Conservation (phyloP, 2,888 invertebrate species). For the Steinernema scapterisci region DNA sequence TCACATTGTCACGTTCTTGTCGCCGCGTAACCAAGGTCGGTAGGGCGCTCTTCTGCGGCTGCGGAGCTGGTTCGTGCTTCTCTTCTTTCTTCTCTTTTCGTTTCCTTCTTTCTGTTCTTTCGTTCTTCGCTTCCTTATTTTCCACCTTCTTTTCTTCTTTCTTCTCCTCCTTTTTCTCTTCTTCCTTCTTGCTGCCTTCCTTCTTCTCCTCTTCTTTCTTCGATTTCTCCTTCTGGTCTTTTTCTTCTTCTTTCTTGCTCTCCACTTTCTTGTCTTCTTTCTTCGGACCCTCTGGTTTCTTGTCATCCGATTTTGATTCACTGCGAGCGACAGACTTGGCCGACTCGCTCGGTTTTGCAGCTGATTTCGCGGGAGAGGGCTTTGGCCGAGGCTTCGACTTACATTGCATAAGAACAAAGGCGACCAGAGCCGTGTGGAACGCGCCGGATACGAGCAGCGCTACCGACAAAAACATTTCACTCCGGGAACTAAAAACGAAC, state of each 20-base stretch:
- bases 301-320: background rate
- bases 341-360: background rate
- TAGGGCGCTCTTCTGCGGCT: background rate
- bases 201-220: constrained; percentile 34
- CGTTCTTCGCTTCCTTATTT: background rate
- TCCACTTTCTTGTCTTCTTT: background rate
- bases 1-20: background rate
- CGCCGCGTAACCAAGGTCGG: constrained; percentile 3
- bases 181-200: constrained; percentile 36
- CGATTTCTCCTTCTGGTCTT: background rate
- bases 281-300: background rate
- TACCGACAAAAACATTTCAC: background rate
- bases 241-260: constrained; percentile 8
- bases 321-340: background rate
- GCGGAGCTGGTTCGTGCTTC: too few relatives aligned
- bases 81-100: background rate
- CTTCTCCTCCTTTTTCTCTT: constrained; percentile 36
- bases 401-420: background rate
- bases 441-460: background rate
- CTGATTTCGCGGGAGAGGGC: background rate
- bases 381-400: constrained; percentile 6
- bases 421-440: background rate
- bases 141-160: too few relatives aligned
- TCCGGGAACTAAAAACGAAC: constrained; percentile 6
- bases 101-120: background rate